Conservation (phyloP, 2,113 vertebrate genomes). For the Glareola pratincola region DNA sequence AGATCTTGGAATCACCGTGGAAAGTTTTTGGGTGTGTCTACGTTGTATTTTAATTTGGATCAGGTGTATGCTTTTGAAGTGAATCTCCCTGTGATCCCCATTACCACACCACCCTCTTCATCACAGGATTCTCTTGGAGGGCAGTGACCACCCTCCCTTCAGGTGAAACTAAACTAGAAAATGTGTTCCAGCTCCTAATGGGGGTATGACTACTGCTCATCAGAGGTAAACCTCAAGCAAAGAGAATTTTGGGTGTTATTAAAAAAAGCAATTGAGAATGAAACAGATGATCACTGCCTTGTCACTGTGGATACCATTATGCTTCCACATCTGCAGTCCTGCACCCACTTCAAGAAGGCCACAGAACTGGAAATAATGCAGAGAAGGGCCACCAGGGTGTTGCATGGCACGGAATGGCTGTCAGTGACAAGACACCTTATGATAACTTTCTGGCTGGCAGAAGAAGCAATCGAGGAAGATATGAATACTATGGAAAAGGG, state of each 20-base stretch:
- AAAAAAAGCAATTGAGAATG: not conserved
- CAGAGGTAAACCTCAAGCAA: not conserved
- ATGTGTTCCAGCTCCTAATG: not conserved
- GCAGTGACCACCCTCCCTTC: not conserved
- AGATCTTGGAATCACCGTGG: not conserved
- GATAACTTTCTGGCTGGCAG: not conserved
- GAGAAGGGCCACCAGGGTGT: not conserved
- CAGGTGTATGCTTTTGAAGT: not conserved
- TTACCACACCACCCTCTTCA: not conserved
- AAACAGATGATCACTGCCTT: not conserved
- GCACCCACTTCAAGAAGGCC: not conserved
- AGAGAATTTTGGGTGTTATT: not conserved
- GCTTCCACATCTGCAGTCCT: not conserved
- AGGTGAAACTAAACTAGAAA: not conserved
- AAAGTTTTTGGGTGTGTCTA: slow-evolving; percentile 11
- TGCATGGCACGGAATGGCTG: not conserved
- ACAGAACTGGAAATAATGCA: not conserved
- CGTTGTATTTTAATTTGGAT: not conserved
- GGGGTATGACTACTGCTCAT: not conserved
- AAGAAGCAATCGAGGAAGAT: not conserved
- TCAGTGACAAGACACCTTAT: not conserved
- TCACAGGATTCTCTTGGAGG: not conserved
- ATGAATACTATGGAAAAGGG: not conserved
- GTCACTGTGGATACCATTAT: not conserved
- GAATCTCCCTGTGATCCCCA: not conserved